Conservation (phyloP, 2,888 invertebrate species). For the Cataglyphis altisquamis region DNA sequence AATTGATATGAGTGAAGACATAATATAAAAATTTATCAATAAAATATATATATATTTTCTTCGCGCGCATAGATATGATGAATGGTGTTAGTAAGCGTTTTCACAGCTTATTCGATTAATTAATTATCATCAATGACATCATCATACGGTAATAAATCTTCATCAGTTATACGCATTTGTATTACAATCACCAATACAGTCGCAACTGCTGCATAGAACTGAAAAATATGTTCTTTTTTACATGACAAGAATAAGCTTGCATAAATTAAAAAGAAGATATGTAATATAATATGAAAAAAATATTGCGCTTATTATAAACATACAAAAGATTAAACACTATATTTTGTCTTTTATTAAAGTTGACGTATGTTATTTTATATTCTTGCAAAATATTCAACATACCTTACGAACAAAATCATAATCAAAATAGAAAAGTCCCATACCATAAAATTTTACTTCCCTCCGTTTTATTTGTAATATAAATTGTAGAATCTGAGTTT, state of each 20-base stretch:
- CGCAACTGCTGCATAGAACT: neutral
- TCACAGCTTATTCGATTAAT: neutral
- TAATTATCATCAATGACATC: neutral
- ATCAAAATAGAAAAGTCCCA: constrained; percentile 16
- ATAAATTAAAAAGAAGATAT: neutral
- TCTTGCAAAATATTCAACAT: neutral
- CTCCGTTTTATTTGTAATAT: constrained; percentile 12
- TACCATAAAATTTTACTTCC: constrained; percentile 23
- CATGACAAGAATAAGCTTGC: neutral
- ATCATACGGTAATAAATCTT: neutral
- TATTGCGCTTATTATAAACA: neutral
- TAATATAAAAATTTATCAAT: too few relatives aligned
- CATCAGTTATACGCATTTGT: neutral
- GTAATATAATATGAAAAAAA: neutral
- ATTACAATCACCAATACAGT: constrained; percentile 9
- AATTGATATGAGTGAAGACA: neutral
- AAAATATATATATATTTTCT: neutral
- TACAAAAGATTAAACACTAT: neutral
- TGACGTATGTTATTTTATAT: neutral
- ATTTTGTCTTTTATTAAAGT: neutral
- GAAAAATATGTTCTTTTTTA: constrained; percentile 16
- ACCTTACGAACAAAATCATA: constrained; percentile 9
- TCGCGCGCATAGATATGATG: neutral
- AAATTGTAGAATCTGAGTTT: constrained; percentile 25
- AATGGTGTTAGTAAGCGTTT: neutral